These are phyloP conservation scores for Turdus rufiventris DNA, from an alignment of 2,113 vertebrate genomes.

Conservation along the genomic window DNA sequence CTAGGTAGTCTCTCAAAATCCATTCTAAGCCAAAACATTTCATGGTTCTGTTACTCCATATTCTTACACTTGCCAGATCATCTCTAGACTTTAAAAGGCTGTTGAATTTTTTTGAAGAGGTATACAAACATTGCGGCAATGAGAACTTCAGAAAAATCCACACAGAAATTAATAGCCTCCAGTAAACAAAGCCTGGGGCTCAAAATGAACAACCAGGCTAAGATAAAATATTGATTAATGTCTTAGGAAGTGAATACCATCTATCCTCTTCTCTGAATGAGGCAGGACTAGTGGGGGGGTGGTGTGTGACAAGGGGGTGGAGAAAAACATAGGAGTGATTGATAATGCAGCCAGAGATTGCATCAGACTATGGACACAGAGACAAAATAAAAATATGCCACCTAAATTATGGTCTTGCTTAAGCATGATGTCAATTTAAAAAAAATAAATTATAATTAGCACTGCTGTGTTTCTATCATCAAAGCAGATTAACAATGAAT, in stretches of 20 bases:
- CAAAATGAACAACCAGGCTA: neutral
- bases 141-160: neutral
- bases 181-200: neutral
- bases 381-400: neutral
- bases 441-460: neutral
- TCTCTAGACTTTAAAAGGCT: neutral
- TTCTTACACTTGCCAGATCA: neutral
- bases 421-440: neutral
- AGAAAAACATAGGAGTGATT: neutral
- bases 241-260: neutral
- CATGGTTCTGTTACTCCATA: neutral
- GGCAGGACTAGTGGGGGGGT: accelerated
- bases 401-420: neutral
- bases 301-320: accelerated
- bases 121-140: neutral
- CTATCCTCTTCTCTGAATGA: neutral
- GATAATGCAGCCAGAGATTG: neutral
- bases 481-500: neutral
- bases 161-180: neutral
- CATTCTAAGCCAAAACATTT: neutral
- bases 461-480: neutral
- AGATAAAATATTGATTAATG: neutral
- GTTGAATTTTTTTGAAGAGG: neutral
- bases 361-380: neutral
- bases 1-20: neutral